These are phyloP conservation scores for Peromyscus leucopus DNA, from an alignment of 2,113 vertebrate species.

Conservation along the genomic window DNA sequence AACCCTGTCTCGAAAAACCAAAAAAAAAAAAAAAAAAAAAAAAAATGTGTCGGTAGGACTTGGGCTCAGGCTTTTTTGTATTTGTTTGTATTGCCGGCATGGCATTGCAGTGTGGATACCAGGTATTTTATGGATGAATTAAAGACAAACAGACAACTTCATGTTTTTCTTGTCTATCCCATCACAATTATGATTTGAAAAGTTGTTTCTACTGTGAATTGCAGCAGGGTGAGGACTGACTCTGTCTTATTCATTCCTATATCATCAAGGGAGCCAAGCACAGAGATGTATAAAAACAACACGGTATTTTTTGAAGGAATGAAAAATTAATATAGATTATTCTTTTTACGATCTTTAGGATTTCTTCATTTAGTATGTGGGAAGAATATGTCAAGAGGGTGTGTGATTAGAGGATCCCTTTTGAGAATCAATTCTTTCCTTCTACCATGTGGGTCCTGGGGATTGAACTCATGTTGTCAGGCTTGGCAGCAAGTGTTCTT, in stretches of 20 bases:
- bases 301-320: neutral
- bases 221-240: neutral
- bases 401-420: neutral
- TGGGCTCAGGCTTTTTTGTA: neutral
- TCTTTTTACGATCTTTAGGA: neutral
- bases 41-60: neutral
- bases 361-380: neutral
- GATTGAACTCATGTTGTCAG: neutral
- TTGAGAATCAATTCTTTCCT: neutral
- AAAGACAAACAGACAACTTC: neutral
- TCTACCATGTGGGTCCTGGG: neutral
- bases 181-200: neutral
- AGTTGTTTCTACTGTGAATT: neutral
- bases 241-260: neutral
- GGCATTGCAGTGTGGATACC: neutral
- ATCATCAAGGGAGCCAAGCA: neutral
- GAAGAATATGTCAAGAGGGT: neutral
- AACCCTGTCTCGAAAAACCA: no score
- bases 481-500: neutral
- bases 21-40: slow-evolving; percentile 58
- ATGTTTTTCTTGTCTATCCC: neutral
- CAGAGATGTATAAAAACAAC: neutral
- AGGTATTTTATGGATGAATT: neutral
- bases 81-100: neutral
- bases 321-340: no score